These are phyloP conservation scores for Chymomyza procnemis DNA, from an alignment of 2,888 invertebrate genomes.

Conservation along the genomic window DNA sequence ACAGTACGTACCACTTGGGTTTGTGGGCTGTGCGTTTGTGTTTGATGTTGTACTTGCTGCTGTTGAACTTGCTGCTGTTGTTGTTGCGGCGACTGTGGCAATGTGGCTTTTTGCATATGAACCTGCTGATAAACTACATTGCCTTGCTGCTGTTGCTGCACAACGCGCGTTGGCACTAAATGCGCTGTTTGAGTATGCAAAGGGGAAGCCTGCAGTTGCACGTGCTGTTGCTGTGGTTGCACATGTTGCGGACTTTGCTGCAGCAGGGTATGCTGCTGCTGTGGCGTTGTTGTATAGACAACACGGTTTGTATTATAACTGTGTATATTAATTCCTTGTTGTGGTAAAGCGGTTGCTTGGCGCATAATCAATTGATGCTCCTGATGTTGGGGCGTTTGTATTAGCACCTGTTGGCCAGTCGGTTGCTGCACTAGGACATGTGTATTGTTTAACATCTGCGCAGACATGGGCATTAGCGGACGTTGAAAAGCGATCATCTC, in stretches of 20 bases:
- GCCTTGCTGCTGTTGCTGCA: conserved; percentile 56
- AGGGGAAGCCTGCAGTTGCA: conserved; percentile 48
- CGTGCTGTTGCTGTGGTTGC: conserved; percentile 51
- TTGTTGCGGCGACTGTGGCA: conserved; percentile 32
- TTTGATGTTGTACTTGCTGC: conserved; percentile 22
- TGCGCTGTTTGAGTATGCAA: conserved; percentile 66
- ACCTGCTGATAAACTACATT: conserved; percentile 75
- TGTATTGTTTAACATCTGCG: conserved; percentile 69
- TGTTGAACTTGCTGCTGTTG: conserved; percentile 41
- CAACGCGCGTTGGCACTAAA: conserved; percentile 69
- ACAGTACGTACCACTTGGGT: conserved; percentile 50
- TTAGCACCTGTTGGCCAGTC: conserved; percentile 73
- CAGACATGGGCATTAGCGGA: not conserved
- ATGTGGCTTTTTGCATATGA: conserved; percentile 53
- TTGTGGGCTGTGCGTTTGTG: conserved; percentile 35
- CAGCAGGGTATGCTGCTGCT: conserved; percentile 31
- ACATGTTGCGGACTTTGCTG: conserved; percentile 58
- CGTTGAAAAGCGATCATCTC: not conserved
- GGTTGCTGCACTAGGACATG: conserved; percentile 75
- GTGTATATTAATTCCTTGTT: conserved; percentile 70
- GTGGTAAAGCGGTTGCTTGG: conserved; percentile 67
- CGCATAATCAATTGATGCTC: conserved; percentile 74
- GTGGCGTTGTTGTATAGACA: conserved; percentile 57
- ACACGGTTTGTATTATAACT: conserved; percentile 71
- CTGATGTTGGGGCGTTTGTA: conserved; percentile 75